Percentiles rank a stretch among this genome's conserved stretches.
These are phyloP conservation scores for Macrotus californicus DNA, from an alignment of 2,113 vertebrate species.

Conservation along the genomic window DNA sequence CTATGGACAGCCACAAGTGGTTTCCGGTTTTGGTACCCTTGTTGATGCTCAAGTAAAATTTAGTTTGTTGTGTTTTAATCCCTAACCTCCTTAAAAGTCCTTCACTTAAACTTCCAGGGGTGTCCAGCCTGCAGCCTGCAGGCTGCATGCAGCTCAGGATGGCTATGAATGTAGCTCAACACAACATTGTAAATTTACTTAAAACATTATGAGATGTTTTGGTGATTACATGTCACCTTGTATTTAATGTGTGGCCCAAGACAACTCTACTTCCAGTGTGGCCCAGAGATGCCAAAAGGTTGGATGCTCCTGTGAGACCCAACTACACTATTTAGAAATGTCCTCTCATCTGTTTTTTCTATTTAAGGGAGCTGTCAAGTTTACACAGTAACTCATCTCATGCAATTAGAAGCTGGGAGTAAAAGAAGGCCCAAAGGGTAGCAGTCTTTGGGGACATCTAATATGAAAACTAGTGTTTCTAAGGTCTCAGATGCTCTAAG, in stretches of 20 bases:
- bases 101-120: background rate
- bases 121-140: no score
- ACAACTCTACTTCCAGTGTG: no score
- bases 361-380: background rate
- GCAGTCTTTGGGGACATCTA: background rate
- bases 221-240: no score
- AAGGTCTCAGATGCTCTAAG: background rate
- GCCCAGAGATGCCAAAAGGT: no score
- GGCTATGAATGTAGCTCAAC: no score
- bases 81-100: background rate
- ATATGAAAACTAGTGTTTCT: background rate
- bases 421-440: background rate
- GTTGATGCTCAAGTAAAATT: background rate
- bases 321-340: background rate
- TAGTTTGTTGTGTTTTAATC: background rate
- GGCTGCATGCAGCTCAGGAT: no score
- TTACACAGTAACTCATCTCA: background rate
- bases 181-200: no score
- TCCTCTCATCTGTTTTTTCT: background rate
- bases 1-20: background rate
- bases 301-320: background rate
- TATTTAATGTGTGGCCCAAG: no score
- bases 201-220: no score
- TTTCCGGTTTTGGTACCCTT: background rate
- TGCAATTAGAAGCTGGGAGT: background rate